phyloP scores from a whole-genome alignment of 2,113 vertebrate genomes.

The Beaufortia kweichowensis region DNA sequence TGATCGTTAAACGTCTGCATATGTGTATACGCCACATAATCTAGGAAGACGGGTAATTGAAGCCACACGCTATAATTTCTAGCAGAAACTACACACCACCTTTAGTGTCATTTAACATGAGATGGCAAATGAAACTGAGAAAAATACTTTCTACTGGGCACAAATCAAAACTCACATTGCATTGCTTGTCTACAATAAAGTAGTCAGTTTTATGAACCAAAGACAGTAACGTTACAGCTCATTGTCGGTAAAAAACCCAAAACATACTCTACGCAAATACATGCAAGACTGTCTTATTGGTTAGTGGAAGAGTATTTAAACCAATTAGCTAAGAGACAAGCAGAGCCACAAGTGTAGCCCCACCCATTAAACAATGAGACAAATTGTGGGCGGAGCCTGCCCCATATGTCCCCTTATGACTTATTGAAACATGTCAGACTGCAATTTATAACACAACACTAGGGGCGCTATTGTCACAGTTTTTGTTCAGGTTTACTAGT shows the following conservation, averaged over 20 bases:
- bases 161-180: neutral
- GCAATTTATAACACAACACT: too few species aligned
- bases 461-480: too few species aligned
- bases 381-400: too few species aligned
- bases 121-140: conserved; percentile 59
- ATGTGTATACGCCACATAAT: conserved; percentile 71
- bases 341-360: too few species aligned
- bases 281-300: too few species aligned
- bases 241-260: neutral
- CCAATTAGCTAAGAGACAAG: too few species aligned
- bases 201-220: neutral
- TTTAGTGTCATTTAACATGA: conserved; percentile 67
- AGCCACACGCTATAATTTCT: conserved; percentile 67
- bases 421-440: too few species aligned
- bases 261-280: neutral
- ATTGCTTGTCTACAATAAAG: conserved; percentile 4
- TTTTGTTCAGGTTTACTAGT: too few species aligned
- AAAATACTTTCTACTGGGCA: conserved; percentile 44
- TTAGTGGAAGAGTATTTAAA: too few species aligned
- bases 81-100: conserved; percentile 66
- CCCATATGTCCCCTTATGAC: too few species aligned
- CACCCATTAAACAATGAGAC: too few species aligned
- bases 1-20: conserved; percentile 68
- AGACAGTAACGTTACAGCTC: conserved; percentile 6
- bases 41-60: conserved; percentile 78